Evolutionary conservation across 2,113 vertebrate genomes (phyloP), one percentile per base, ranked within the genome.

Genomic region (Illadopsis cleaveri): DNA sequence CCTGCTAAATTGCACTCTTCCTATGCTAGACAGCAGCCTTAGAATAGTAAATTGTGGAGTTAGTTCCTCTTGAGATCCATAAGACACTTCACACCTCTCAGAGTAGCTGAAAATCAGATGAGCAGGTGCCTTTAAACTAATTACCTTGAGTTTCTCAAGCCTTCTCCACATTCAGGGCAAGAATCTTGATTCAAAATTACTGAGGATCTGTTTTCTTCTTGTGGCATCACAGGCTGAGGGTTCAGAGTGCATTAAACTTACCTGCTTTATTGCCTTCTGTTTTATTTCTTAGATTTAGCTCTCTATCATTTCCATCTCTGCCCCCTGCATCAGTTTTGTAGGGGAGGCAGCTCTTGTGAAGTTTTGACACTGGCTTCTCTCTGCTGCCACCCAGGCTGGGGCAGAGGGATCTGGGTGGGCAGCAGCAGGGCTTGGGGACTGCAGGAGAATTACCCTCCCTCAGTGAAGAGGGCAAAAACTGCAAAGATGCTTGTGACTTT

Each of bases 71-170:
- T 83, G 90, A 94, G 87, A 88, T 51, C 50, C 35, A 5, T 88
- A 77, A 88, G 62, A 86, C 47, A 81, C 47, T 95, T 96, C 82
- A 88, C 93, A 93, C 79, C 53, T 96, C 68, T 95, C 64, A 83
- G 60, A 92, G 48, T 11, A 81, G 72, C 79, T 93, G 76, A 81
- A 94, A 86, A 92, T 83, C 90, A 95, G 85, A 78, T 4, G 18
- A 83, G 57, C 64, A 83, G 78, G 40, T 62, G 81, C 92, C 88
- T 95, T 91, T 86, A 77, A 69, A 86, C 64, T 93, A 96, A 86
- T 93, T 92, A 78, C 58, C 37, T 13, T 16, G 65, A 38, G 33
- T 5, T 90, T 79, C 93, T 93, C 38, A 80, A 70, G 33, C 44
- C 37, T 73, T 84, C 42, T 82, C 42, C 18, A n/a, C 3, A 3